phyloP scores from a whole-genome alignment of 2,113 vertebrate genomes.

The Mesitornis unicolor region DNA sequence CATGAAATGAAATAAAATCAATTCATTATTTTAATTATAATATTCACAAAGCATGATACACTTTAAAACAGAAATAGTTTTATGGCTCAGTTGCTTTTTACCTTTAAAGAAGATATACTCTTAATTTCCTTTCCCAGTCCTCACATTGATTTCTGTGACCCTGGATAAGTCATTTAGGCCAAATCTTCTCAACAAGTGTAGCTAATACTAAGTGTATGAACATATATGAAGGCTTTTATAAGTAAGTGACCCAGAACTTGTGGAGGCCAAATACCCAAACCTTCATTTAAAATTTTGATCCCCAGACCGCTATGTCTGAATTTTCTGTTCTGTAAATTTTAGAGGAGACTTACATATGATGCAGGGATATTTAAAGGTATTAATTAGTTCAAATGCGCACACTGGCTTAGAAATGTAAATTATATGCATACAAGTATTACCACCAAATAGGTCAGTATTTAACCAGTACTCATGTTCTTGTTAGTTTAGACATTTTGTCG shows the following conservation, averaged over 20 bases:
- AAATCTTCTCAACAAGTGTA: neutral
- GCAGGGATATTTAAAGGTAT: neutral
- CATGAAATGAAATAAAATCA: neutral
- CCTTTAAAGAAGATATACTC: neutral
- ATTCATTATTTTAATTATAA: neutral
- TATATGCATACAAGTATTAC: neutral
- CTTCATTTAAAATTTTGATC: conserved; percentile 13
- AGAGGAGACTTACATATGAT: neutral
- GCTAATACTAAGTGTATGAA: neutral
- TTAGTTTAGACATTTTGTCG: neutral
- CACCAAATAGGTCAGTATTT: neutral
- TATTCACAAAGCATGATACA: neutral
- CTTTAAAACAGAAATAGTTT: neutral
- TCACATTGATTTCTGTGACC: neutral
- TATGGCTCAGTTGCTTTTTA: neutral
- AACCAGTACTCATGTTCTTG: neutral
- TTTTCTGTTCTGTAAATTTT: neutral
- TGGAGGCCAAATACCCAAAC: neutral
- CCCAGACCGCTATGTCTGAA: neutral
- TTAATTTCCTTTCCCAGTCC: neutral
- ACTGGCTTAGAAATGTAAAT: neutral
- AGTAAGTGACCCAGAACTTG: neutral
- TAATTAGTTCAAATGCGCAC: neutral
- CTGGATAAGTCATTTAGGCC: neutral
- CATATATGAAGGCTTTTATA: neutral